Conservation (phyloP, 2,888 invertebrate genomes). For the Gnatocerus cornutus region DNA sequence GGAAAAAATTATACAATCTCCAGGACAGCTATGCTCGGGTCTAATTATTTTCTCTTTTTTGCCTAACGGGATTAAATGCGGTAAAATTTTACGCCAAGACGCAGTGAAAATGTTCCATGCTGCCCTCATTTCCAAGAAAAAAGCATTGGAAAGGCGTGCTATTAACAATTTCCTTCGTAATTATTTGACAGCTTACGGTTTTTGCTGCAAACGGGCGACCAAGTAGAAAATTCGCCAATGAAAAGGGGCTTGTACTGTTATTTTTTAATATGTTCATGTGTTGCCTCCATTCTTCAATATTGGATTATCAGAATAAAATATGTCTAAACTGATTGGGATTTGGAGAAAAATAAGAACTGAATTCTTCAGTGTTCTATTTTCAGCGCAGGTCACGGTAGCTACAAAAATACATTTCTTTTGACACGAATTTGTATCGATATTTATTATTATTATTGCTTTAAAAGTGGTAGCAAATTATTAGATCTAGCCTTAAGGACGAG, state of each 20-base stretch:
- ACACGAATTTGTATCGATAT: slow-evolving; percentile 18
- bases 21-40: too few relatives aligned
- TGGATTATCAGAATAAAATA: too few relatives aligned
- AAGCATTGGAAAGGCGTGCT: slow-evolving; percentile 15
- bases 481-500: slow-evolving; percentile 11
- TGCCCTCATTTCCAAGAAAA: slow-evolving; percentile 4
- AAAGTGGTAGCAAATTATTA: slow-evolving; percentile 25
- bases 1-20: too few relatives aligned
- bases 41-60: slow-evolving; percentile 10
- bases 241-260: slow-evolving; percentile 5
- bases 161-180: slow-evolving; percentile 20
- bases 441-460: slow-evolving; percentile 6
- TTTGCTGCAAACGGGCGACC: slow-evolving; percentile 2
- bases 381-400: slow-evolving; percentile 7
- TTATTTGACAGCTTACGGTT: slow-evolving; percentile 29
- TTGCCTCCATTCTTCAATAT: too few relatives aligned
- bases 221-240: slow-evolving; percentile 6
- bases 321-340: too few relatives aligned
- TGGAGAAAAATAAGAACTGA: too few relatives aligned
- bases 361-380: too few relatives aligned
- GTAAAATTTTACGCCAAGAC: slow-evolving; percentile 7
- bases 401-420: slow-evolving; percentile 20
- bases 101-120: slow-evolving; percentile 15
- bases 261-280: too few relatives aligned
- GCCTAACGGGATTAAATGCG: slow-evolving; percentile 21